Evolutionary conservation across 2,888 invertebrate species (phyloP).

Genomic region (Spilosoma lubricipeda): DNA sequence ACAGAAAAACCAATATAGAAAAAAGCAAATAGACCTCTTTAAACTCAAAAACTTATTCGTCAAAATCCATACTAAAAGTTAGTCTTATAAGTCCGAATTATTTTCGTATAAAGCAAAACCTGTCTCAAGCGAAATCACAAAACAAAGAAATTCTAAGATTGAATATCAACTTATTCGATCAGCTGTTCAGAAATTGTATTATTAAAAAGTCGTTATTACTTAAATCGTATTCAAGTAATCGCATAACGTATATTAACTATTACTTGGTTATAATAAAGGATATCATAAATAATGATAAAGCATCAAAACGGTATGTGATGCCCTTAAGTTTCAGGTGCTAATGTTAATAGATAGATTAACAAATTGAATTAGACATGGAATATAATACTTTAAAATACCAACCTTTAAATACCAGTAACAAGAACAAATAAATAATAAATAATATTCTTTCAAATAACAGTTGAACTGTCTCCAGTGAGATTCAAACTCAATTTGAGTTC

Average conservation of each 20-base stretch:
- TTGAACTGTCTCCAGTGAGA: not conserved
- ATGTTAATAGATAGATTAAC: constrained; percentile 41
- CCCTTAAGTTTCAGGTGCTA: constrained; percentile 53
- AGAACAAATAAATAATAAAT: too few relatives aligned
- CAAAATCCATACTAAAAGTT: too few relatives aligned
- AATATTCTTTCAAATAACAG: not conserved
- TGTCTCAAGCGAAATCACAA: too few relatives aligned
- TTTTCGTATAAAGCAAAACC: too few relatives aligned
- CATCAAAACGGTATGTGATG: constrained; percentile 25
- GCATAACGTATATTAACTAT: not conserved
- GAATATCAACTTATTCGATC: too few relatives aligned
- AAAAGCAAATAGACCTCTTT: too few relatives aligned
- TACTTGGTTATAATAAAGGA: not conserved
- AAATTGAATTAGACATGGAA: constrained; percentile 27
- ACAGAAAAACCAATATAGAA: not conserved
- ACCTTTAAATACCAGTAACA: not conserved
- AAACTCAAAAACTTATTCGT: too few relatives aligned
- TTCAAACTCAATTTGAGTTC: not conserved
- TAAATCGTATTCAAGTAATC: too few relatives aligned
- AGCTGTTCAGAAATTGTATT: too few relatives aligned
- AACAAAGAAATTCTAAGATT: too few relatives aligned
- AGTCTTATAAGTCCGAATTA: too few relatives aligned
- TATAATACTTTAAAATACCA: not conserved
- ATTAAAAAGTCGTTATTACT: too few relatives aligned
- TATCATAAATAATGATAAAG: not conserved